A percentile compares a stretch with the other conserved stretches of the same genome.
Evolutionary conservation across 2,797 vertebrate species (phyloP).

Genomic region (Nyctalus aviator): DNA sequence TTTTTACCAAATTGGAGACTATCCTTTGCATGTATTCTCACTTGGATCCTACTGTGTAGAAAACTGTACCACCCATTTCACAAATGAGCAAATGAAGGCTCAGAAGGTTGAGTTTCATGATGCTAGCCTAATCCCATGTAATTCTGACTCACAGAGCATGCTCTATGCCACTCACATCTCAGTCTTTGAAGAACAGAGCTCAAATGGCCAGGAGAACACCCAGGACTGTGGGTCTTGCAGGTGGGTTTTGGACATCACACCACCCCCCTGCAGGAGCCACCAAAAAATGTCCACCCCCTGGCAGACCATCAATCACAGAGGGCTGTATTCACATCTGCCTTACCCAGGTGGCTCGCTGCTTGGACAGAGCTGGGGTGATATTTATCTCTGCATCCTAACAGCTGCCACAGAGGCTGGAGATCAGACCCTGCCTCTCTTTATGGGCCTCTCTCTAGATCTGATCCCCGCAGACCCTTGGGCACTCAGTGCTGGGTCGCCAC

Average conservation of each 20-base stretch:
- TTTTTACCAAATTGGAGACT: background rate
- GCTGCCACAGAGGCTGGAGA: no score
- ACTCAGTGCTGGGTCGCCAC: no score
- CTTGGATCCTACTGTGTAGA: no score
- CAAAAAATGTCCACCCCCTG: background rate
- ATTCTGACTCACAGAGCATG: background rate
- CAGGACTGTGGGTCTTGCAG: background rate
- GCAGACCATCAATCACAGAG: background rate
- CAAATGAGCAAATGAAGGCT: background rate
- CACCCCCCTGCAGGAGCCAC: background rate
- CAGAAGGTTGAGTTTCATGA: background rate
- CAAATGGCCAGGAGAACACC: no score
- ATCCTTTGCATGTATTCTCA: background rate
- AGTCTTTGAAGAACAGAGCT: background rate
- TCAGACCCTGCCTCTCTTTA: no score
- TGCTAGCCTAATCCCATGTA: background rate
- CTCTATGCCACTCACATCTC: background rate
- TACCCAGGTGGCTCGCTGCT: rapidly evolving
- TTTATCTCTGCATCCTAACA: background rate
- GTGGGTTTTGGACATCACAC: background rate
- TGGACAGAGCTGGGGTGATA: background rate
- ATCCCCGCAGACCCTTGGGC: no score
- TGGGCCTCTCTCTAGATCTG: no score
- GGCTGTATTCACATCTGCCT: background rate
- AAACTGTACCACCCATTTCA: background rate